These are phyloP conservation scores for Pinctada fucata DNA, from an alignment of 2,888 invertebrate genomes.

Conservation along the genomic window DNA sequence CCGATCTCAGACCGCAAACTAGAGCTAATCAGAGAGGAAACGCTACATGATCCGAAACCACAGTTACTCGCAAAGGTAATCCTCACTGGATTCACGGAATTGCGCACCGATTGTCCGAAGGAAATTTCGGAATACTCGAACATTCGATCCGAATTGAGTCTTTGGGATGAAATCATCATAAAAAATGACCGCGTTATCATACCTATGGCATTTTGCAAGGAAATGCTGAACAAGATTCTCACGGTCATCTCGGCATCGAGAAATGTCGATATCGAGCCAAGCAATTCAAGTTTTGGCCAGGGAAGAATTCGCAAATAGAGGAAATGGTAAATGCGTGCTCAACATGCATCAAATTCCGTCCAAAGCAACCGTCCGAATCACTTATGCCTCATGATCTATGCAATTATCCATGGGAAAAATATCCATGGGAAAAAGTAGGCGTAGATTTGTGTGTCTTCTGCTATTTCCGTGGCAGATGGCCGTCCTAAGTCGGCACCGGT, in stretches of 20 bases:
- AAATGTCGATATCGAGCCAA: not conserved
- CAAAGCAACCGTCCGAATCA: no score
- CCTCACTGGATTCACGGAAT: no score
- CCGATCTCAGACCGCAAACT: constrained; percentile 2
- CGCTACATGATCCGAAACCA: not conserved
- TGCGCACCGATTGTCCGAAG: no score
- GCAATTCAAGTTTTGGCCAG: not conserved
- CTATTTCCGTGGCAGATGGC: no score
- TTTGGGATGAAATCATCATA: no score
- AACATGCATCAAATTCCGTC: no score
- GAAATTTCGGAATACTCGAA: no score
- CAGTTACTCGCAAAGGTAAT: no score
- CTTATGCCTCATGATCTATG: constrained; percentile 23
- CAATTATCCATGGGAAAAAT: constrained; percentile 18
- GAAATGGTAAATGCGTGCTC: no score
- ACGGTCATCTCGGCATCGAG: not conserved
- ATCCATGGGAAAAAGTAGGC: constrained; percentile 30
- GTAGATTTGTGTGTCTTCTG: constrained; percentile 23
- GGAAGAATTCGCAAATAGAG: not conserved
- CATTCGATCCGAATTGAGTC: no score
- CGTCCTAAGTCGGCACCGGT: no score
- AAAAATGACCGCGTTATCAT: not conserved
- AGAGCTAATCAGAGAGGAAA: not conserved
- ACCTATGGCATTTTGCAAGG: not conserved
- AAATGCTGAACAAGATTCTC: no score